phyloP scores from a whole-genome alignment of 2,113 vertebrate genomes.

The Prolemur simus region DNA sequence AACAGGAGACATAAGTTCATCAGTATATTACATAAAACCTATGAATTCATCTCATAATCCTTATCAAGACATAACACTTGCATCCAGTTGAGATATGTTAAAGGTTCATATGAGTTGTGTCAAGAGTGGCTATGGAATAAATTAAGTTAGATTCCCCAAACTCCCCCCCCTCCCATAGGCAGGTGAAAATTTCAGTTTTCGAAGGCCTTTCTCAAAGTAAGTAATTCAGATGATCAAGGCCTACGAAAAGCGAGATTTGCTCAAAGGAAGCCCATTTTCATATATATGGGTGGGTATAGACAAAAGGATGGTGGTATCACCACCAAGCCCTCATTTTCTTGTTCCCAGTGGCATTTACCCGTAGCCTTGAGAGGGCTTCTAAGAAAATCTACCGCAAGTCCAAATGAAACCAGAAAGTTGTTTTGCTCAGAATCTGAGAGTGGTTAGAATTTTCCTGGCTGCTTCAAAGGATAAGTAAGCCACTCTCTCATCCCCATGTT shows the following conservation, averaged over 20 bases:
- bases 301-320: slow-evolving; percentile 34
- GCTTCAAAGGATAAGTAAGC: slow-evolving; percentile 49
- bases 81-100: neutral
- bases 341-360: slow-evolving; percentile 14
- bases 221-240: neutral
- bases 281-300: slow-evolving; percentile 15
- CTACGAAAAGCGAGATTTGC: neutral
- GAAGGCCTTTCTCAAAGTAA: neutral
- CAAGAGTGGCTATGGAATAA: neutral
- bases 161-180: neutral
- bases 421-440: neutral
- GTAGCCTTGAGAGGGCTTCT: neutral
- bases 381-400: slow-evolving; percentile 1
- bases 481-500: neutral
- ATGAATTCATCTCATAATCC: neutral
- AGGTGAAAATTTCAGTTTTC: slow-evolving; percentile 14
- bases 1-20: neutral
- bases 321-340: neutral
- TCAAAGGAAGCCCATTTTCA: slow-evolving; percentile 31
- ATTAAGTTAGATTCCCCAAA: neutral
- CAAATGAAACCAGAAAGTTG: neutral
- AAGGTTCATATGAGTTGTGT: neutral
- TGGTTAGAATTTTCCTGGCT: slow-evolving; percentile 13
- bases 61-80: neutral
- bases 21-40: neutral